A percentile compares a stretch with the other conserved stretches of the same genome.
Conservation (phyloP, 1,140 invertebrate species). For the Tetramorium simillimum region DNA sequence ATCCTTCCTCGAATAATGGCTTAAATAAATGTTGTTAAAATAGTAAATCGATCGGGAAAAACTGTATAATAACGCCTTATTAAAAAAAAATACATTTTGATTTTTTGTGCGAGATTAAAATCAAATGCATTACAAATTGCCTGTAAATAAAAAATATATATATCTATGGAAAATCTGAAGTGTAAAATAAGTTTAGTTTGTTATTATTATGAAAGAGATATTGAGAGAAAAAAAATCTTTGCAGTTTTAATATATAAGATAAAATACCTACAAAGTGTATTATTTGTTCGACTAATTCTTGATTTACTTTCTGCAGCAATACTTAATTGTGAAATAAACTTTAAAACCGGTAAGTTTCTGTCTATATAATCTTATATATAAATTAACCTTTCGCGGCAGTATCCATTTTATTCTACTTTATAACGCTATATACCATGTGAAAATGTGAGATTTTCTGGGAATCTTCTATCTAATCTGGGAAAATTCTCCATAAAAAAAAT, state of each 20-base stretch:
- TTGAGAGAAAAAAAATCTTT: not conserved
- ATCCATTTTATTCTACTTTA: not conserved
- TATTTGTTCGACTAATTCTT: not conserved
- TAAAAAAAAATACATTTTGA: not conserved
- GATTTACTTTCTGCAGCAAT: not conserved
- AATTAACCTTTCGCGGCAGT: constrained; percentile 11
- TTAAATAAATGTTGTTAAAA: not conserved
- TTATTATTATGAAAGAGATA: not conserved
- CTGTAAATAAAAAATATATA: not conserved
- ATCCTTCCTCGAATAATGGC: not conserved
- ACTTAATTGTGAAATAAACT: not conserved
- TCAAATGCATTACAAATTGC: not conserved
- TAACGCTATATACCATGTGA: not conserved
- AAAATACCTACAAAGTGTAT: not conserved
- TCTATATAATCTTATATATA: not conserved
- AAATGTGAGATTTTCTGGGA: not conserved
- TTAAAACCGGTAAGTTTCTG: constrained; percentile 20
- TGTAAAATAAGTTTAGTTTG: not conserved
- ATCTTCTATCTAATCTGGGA: too few species aligned
- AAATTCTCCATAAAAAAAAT: not conserved
- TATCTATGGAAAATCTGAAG: not conserved
- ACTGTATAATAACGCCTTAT: not conserved
- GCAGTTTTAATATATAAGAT: not conserved
- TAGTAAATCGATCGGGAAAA: not conserved
- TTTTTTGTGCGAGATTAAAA: not conserved